These are phyloP conservation scores for Camponotus floridanus DNA, from an alignment of 1,140 invertebrate genomes.

Conservation along the genomic window DNA sequence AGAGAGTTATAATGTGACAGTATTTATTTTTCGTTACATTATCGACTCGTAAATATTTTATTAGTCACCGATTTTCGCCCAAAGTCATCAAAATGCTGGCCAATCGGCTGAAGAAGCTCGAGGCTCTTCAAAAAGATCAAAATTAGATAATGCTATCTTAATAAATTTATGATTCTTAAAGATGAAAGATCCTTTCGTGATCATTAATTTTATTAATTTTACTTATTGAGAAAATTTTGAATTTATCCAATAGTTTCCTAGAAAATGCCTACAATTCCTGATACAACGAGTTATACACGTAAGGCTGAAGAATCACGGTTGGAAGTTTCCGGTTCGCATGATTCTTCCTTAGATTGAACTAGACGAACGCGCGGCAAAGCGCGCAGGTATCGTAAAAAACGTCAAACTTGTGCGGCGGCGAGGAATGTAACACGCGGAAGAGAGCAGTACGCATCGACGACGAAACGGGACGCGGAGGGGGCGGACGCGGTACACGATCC, in stretches of 20 bases:
- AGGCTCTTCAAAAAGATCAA: neutral
- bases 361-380: conserved; percentile 29
- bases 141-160: neutral
- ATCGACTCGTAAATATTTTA: conserved; percentile 48
- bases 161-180: neutral
- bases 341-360: conserved; percentile 48
- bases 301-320: conserved; percentile 9
- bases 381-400: conserved; percentile 15
- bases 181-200: neutral
- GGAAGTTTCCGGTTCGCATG: conserved; percentile 45
- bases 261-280: neutral
- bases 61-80: neutral
- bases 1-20: neutral
- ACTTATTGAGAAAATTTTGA: neutral
- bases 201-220: neutral
- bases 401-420: conserved; percentile 44
- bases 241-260: neutral
- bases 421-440: conserved; percentile 54
- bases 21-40: neutral
- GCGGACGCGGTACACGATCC: conserved; percentile 64
- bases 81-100: neutral
- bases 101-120: neutral
- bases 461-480: conserved; percentile 58
- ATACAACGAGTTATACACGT: conserved; percentile 27
- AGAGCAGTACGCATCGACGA: conserved; percentile 61